These are phyloP conservation scores for Loxodonta africana DNA, from an alignment of 2,113 vertebrate genomes.

Conservation along the genomic window DNA sequence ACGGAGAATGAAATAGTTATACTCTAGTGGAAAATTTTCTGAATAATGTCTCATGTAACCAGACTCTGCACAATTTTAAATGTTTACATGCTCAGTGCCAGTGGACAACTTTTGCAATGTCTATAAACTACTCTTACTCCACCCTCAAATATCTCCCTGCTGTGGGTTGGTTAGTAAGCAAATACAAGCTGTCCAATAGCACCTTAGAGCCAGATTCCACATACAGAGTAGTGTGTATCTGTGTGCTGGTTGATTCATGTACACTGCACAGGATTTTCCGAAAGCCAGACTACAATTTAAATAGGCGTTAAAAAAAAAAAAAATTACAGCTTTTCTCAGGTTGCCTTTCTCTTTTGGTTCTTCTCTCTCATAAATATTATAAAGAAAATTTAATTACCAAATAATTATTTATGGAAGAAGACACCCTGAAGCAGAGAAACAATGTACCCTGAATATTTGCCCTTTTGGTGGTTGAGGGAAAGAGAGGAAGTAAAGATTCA, in stretches of 20 bases:
- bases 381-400: background rate
- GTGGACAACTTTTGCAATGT: slow-evolving; percentile 63
- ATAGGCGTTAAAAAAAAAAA: slow-evolving; percentile 29
- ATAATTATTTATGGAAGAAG: slow-evolving; percentile 23
- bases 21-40: slow-evolving; percentile 43
- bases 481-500: background rate
- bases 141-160: slow-evolving; percentile 60
- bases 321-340: background rate
- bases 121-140: slow-evolving; percentile 69
- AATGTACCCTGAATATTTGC: background rate
- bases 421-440: background rate
- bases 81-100: slow-evolving; percentile 49
- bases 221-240: background rate
- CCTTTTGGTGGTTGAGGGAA: background rate
- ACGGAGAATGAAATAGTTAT: slow-evolving; percentile 6
- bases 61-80: slow-evolving; percentile 64
- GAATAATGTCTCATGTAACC: slow-evolving; percentile 51
- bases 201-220: slow-evolving; percentile 64
- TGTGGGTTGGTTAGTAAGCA: slow-evolving; percentile 66
- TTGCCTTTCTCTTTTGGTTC: background rate
- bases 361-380: slow-evolving; percentile 33
- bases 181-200: slow-evolving; percentile 73
- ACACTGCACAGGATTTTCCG: background rate
- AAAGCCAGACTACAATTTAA: background rate
- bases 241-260: background rate